A percentile compares a stretch with the other conserved stretches of the same genome.
phyloP scores from a whole-genome alignment of 2,113 vertebrate species.

The Clarias macrocephalus region DNA sequence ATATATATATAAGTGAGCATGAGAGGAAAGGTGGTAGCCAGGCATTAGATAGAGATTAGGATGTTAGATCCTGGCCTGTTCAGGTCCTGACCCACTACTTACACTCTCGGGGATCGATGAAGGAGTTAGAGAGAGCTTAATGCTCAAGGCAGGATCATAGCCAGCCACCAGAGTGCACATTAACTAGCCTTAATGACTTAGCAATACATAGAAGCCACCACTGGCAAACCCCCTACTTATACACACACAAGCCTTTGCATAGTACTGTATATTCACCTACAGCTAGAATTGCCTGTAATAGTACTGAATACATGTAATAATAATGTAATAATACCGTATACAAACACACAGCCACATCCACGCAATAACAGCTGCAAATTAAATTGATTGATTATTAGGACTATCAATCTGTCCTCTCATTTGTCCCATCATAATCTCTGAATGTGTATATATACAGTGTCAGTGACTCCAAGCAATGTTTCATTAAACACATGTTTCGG shows the following conservation, averaged over 20 bases:
- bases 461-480: neutral
- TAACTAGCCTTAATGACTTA: conserved; percentile 31
- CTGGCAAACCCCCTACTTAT: conserved; percentile 3
- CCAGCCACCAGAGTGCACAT: conserved; percentile 18
- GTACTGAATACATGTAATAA: neutral
- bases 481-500: neutral
- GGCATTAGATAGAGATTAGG: neutral
- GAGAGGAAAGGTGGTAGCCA: neutral
- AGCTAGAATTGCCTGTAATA: neutral
- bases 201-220: neutral
- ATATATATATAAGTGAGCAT: neutral
- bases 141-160: conserved; percentile 5
- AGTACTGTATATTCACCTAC: neutral
- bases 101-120: conserved; percentile 23
- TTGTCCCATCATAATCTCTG: neutral
- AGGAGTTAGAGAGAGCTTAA: conserved; percentile 30
- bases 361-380: neutral
- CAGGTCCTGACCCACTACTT: conserved; percentile 4
- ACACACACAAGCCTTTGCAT: neutral
- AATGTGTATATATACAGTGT: neutral
- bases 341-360: neutral
- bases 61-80: conserved; percentile 11
- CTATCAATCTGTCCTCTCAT: neutral
- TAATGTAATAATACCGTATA: neutral
- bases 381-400: neutral